Evolutionary conservation across 2,113 vertebrate species (phyloP), one percentile per base, ranked within the genome.

Genomic region (Lophius piscatorius): DNA sequence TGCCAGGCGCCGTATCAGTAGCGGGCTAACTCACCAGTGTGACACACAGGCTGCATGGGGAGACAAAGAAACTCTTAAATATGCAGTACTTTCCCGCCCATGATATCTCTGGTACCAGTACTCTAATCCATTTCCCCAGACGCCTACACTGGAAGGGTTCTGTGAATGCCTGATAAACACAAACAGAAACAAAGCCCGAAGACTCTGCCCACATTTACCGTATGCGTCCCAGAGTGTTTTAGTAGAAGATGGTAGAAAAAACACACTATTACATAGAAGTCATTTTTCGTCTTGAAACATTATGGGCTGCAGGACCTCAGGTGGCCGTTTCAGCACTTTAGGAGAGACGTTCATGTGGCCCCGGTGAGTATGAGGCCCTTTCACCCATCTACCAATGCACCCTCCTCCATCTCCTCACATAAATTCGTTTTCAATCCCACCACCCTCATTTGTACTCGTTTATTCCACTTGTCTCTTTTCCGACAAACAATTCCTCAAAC

Each of bases 61-160:
- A 78, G 80, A 80, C 79, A 87, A 81, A 85, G 76, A 70, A 72
- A 77, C 58, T 74, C 66, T 57, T 57, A 81, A 83, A 87, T 80
- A 85, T 76, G 78, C 81, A 69, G 41, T 74, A 82, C 70, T 80
- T 83, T 80, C 55, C 82, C 72, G 70, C 55, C 61, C 76, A 70
- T 83, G 81, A 74, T 86, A 87, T 87, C 78, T 74, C 51, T 78
- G 76, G 81, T 71, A 79, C 63, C 81, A 83, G 71, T 38, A 31
- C 75, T 77, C 84, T 90, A 88, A 90, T 90, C 87, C 88, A 87
- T 89, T 89, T 85, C 83, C 86, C 86, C 16, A 70, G 70, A 86
- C 84, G 72, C 88, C 88, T 66, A 88, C 87, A 80, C 84, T 74
- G 56, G 62, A 82, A 81, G 78, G 84, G 76, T 84, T 87, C 86